Conservation (phyloP, 2,888 invertebrate genomes). For the Caenorhabditis sulstoni region DNA sequence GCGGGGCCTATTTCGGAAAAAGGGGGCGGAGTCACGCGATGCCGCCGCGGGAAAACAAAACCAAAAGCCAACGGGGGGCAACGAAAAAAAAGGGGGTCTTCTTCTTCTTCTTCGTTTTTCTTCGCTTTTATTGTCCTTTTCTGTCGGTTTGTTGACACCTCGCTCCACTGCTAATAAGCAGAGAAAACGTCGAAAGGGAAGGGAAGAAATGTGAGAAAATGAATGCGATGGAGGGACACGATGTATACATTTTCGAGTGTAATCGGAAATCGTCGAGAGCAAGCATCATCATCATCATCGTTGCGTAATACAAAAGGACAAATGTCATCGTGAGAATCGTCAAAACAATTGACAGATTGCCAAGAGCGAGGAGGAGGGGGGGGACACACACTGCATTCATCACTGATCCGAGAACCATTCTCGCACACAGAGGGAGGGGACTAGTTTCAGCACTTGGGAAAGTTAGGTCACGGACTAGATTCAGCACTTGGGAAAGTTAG, state of each 20-base stretch:
- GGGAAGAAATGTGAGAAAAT: constrained; percentile 40
- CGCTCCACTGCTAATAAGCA: too few relatives aligned
- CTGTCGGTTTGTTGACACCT: too few relatives aligned
- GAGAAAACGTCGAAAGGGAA: neutral
- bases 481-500: too few relatives aligned
- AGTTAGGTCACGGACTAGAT: too few relatives aligned
- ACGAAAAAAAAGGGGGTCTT: neutral
- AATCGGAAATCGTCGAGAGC: constrained; percentile 28
- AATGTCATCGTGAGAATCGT: constrained; percentile 19
- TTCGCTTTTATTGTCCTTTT: too few relatives aligned
- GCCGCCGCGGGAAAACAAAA: neutral
- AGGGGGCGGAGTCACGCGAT: neutral
- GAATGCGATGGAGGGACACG: neutral
- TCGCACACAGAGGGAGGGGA: too few relatives aligned
- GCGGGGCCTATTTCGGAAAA: neutral
- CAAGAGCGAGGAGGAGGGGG: constrained; percentile 1
- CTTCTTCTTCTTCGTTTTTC: constrained; percentile 2
- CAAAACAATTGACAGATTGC: constrained; percentile 58
- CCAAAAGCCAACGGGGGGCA: constrained; percentile 1
- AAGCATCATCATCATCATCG: constrained; percentile 1
- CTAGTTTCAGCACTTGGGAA: too few relatives aligned
- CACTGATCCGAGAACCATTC: too few relatives aligned
- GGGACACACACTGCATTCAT: too few relatives aligned
- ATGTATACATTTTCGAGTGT: constrained; percentile 33
- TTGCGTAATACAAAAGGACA: constrained; percentile 49